Conservation (phyloP, 2,797 vertebrate species). For the Xenopus petersii region DNA sequence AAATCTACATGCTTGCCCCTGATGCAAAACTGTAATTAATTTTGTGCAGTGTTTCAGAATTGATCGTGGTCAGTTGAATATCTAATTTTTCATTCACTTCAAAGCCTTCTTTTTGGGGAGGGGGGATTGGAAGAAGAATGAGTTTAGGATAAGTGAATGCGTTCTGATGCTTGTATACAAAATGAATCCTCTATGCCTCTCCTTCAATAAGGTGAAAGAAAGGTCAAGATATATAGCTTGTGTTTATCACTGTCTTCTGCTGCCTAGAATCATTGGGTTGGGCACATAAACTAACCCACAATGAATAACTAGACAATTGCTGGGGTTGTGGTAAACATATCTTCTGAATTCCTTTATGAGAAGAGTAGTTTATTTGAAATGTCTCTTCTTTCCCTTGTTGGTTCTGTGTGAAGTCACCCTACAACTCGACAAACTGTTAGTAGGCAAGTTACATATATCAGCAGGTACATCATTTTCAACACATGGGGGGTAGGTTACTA, state of each 20-base stretch:
- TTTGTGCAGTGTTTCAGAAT: constrained; percentile 93
- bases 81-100: constrained; percentile 86
- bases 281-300: too few species aligned
- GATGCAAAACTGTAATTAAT: constrained; percentile 93
- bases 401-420: too few species aligned
- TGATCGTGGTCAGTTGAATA: constrained; percentile 87
- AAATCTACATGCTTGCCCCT: constrained; percentile 77
- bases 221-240: constrained; percentile 64
- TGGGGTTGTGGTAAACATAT: too few species aligned
- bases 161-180: constrained; percentile 50
- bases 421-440: too few species aligned
- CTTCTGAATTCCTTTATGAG: too few species aligned
- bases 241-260: constrained; percentile 55
- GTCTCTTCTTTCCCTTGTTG: too few species aligned
- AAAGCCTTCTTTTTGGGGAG: constrained; percentile 57
- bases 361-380: too few species aligned
- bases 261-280: not conserved
- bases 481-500: too few species aligned
- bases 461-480: too few species aligned
- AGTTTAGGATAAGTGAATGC: constrained; percentile 51
- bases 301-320: too few species aligned
- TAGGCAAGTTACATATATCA: too few species aligned
- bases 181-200: constrained; percentile 63
- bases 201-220: constrained; percentile 71
- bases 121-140: constrained; percentile 50